phyloP scores from a whole-genome alignment of 1,140 invertebrate species.

The Orius insidiosus region DNA sequence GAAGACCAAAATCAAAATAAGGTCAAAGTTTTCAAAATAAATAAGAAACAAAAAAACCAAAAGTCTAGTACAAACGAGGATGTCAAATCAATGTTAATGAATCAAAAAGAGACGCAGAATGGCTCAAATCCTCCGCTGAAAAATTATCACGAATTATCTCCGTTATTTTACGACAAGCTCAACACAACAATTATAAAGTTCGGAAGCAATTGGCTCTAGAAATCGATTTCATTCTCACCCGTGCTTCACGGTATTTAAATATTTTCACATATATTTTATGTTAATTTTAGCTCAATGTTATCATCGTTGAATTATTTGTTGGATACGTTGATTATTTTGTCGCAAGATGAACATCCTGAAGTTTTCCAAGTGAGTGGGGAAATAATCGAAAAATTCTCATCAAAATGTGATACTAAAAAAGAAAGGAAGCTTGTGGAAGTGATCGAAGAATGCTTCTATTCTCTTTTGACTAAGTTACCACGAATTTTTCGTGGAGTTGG shows the following conservation, averaged over 20 bases:
- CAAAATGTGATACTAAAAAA: conserved; percentile 1
- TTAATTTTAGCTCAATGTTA: conserved; percentile 15
- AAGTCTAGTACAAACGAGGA: background rate
- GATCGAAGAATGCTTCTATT: conserved; percentile 19
- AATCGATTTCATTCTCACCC: conserved; percentile 28
- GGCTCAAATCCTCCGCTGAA: conserved; percentile 34
- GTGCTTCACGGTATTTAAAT: too few species aligned
- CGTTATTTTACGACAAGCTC: conserved; percentile 29
- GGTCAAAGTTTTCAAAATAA: conserved; percentile 13
- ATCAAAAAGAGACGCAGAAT: conserved; percentile 28
- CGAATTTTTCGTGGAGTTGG: conserved; percentile 17
- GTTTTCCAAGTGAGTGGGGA: conserved; percentile 10
- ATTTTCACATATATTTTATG: conserved; percentile 4
- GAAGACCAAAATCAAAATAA: conserved; percentile 24
- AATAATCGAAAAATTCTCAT: conserved; percentile 3
- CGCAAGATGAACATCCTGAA: conserved; percentile 16
- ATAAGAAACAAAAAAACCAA: background rate
- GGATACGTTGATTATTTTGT: conserved; percentile 17
- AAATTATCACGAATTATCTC: conserved; percentile 33
- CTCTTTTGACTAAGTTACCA: conserved; percentile 15
- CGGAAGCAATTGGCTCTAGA: conserved; percentile 32
- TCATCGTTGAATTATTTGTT: conserved; percentile 15
- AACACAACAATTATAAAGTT: conserved; percentile 36
- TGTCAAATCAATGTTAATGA: background rate
- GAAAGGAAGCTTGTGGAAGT: conserved; percentile 15